Evolutionary conservation across 1,140 invertebrate genomes (phyloP).

Genomic region (Uloborus diversus): DNA sequence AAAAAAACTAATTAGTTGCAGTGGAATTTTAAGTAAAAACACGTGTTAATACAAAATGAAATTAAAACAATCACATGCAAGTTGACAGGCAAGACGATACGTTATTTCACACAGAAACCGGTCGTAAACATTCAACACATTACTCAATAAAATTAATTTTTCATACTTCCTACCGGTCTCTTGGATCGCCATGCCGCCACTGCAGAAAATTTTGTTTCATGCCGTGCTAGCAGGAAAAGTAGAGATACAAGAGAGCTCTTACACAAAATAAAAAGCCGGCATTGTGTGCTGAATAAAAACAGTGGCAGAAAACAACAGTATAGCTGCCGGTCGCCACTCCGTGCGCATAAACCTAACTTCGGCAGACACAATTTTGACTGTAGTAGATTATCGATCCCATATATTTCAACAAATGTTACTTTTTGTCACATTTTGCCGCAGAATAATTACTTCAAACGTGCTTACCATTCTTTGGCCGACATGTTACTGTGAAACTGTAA

Average conservation of each 20-base stretch:
- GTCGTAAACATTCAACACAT: slow-evolving; percentile 45
- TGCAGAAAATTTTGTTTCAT: slow-evolving; percentile 45
- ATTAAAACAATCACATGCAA: background rate
- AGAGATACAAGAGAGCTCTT: background rate
- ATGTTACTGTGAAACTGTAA: slow-evolving; percentile 8
- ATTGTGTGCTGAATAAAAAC: background rate
- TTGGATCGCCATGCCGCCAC: slow-evolving; percentile 42
- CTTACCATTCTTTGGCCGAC: slow-evolving; percentile 32
- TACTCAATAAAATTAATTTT: slow-evolving; percentile 12
- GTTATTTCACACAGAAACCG: slow-evolving; percentile 12
- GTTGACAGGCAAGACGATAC: background rate
- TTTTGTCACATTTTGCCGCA: background rate
- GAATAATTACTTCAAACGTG: background rate
- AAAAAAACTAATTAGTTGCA: background rate
- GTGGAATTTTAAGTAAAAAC: background rate
- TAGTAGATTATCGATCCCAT: slow-evolving; percentile 21
- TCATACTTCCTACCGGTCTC: slow-evolving; percentile 25
- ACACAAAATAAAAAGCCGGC: background rate
- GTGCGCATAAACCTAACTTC: slow-evolving; percentile 38
- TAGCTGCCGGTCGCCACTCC: background rate
- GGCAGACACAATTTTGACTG: background rate
- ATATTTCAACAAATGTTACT: background rate
- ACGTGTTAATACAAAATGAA: background rate
- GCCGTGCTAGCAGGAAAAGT: background rate
- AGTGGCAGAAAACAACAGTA: background rate